Percentiles rank a stretch among this genome's conserved stretches.
Conservation (phyloP, 2,113 vertebrate genomes). For the Okapia johnstoni region DNA sequence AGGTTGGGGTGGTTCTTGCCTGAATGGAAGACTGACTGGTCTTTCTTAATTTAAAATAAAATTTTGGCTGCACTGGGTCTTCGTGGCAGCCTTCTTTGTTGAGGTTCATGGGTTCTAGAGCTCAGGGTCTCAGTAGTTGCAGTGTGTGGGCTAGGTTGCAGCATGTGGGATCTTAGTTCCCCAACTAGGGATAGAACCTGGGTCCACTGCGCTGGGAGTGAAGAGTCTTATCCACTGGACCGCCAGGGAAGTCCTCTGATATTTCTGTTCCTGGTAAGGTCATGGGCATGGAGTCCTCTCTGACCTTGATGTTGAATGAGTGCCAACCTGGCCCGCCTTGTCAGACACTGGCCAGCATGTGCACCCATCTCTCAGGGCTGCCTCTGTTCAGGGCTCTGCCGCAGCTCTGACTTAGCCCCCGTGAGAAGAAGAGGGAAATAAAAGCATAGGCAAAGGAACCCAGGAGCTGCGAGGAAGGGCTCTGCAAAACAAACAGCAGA, state of each 20-base stretch:
- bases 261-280: neutral
- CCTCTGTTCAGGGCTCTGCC: neutral
- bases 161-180: neutral
- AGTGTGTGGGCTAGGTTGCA: neutral
- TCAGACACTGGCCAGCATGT: accelerated
- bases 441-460: too few species aligned
- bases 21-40: neutral
- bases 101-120: neutral
- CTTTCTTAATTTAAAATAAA: neutral
- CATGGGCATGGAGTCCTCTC: neutral
- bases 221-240: neutral
- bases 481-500: neutral
- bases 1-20: too few species aligned
- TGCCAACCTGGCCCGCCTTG: neutral
- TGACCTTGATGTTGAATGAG: neutral
- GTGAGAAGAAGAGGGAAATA: neutral
- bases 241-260: neutral
- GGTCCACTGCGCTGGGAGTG: neutral
- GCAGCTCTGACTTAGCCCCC: neutral
- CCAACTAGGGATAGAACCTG: neutral
- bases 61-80: neutral
- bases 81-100: accelerated
- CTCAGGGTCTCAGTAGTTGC: neutral
- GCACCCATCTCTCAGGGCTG: neutral
- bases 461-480: neutral